Conservation (phyloP, 2,888 invertebrate genomes). For the Philopedon plagiatum region DNA sequence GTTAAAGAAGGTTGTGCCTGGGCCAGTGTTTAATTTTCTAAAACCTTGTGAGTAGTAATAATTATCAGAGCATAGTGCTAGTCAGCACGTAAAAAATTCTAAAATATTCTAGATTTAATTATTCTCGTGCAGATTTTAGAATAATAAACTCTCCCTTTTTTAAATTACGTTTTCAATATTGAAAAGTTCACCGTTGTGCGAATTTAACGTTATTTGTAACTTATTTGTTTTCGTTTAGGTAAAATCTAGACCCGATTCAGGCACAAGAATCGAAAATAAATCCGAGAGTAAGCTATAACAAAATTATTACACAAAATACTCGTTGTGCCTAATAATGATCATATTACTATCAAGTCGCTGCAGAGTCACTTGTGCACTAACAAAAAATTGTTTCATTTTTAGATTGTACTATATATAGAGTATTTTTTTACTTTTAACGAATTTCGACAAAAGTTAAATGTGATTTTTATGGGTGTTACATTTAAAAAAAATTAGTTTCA, state of each 20-base stretch:
- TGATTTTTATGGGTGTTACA: neutral
- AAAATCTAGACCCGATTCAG: conserved; percentile 57
- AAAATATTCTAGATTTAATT: no score
- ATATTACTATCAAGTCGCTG: neutral
- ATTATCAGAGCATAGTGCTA: no score
- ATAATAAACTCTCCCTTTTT: no score
- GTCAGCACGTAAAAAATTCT: no score
- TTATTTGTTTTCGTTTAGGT: conserved; percentile 56
- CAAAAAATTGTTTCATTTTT: conserved; percentile 20
- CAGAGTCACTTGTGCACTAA: conserved; percentile 49
- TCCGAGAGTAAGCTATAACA: conserved; percentile 45
- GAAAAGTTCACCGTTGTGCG: no score
- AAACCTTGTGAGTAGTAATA: no score
- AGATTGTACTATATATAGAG: conserved; percentile 18
- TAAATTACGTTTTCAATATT: no score
- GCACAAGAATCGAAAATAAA: conserved; percentile 49
- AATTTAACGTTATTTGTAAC: no score
- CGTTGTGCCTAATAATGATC: conserved; percentile 33
- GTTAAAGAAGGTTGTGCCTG: no score
- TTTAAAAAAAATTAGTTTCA: no score
- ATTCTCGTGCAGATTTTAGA: no score
- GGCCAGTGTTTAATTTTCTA: no score
- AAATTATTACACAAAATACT: conserved; percentile 25
- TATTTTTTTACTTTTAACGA: neutral
- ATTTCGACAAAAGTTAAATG: conserved; percentile 3